Evolutionary conservation across 2,797 vertebrate species (phyloP), one percentile per base, ranked within the genome.

Genomic region (Ammospiza maritima): DNA sequence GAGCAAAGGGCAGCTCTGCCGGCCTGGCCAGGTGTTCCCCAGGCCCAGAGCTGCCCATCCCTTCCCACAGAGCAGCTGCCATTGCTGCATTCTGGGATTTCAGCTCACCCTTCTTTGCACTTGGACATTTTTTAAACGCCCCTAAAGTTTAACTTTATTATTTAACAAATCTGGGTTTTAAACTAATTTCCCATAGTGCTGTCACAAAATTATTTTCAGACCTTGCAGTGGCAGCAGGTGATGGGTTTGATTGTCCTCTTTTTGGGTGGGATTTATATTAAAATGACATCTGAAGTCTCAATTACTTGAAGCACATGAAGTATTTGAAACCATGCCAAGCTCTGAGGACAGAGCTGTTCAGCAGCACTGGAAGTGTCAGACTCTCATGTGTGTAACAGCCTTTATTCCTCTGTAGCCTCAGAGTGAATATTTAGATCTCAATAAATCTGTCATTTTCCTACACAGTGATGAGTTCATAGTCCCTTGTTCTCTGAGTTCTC

Each of bases 401-500:
- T 84, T 88, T 54, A 45, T 53, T 81, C 80, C 5, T 6, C 85
- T 84, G 92, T 64, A 83, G 89, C 86, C 80, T 90, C 77, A 61
- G 69, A 83, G 45, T 45, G 86, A 86, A 44, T 60, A 56, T 71
- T 88, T 77, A 75, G 70, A 65, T 72, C 77, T 50, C 25, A 71
- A 90, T 89, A 81, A 88, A 88, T 88, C 54, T 29, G 26, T 86
- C 61, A 16, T 93, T 93, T 90, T 89, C 89, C 70, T 89, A 69
- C 72, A 44, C 6, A 1, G 62, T 65, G 81, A 65, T 51, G 23
- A 45, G 29, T 69, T 48, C 17, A 32, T 18, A 47, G 61, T 71
- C 80, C 81, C 58, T 50, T 23, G 86, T 89, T 79, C 64, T 79
- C 73, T 57, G 42, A 67, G 66, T n/a, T 85, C 38, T 26, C 36